phyloP scores from a whole-genome alignment of 2,113 vertebrate genomes.

The Cervus canadensis region DNA sequence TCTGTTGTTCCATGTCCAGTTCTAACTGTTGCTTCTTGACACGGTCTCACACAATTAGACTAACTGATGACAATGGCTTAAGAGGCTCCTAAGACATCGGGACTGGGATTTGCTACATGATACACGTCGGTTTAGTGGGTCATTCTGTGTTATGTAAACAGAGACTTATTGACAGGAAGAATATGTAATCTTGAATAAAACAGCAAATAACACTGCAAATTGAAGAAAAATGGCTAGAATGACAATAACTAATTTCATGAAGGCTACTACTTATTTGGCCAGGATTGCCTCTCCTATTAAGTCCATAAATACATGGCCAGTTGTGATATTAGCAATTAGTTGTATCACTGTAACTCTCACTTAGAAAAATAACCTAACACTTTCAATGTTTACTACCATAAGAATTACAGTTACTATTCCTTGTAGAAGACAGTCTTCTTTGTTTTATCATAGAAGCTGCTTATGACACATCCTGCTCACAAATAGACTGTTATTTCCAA shows the following conservation, averaged over 20 bases:
- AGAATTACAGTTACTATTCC: neutral
- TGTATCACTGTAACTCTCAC: neutral
- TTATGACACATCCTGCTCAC: neutral
- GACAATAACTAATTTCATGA: neutral
- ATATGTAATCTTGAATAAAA: neutral
- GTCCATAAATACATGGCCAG: neutral
- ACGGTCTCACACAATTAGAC: neutral
- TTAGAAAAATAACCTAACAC: neutral
- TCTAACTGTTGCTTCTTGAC: too few species aligned
- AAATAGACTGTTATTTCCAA: neutral
- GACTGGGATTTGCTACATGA: neutral
- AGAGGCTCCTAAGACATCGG: neutral
- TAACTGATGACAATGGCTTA: neutral
- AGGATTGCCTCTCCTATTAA: neutral
- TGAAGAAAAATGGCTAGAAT: neutral
- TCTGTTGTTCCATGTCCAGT: too few species aligned
- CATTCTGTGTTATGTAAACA: neutral
- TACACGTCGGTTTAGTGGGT: neutral
- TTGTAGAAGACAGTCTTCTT: neutral
- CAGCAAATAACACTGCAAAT: neutral
- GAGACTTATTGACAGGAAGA: neutral
- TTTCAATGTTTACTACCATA: neutral
- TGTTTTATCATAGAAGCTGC: neutral
- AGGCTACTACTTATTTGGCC: neutral
- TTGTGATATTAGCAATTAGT: neutral